Percentiles rank a stretch among this genome's conserved stretches.
Conservation (phyloP, 1,140 invertebrate genomes). For the Bradysia coprophila region DNA sequence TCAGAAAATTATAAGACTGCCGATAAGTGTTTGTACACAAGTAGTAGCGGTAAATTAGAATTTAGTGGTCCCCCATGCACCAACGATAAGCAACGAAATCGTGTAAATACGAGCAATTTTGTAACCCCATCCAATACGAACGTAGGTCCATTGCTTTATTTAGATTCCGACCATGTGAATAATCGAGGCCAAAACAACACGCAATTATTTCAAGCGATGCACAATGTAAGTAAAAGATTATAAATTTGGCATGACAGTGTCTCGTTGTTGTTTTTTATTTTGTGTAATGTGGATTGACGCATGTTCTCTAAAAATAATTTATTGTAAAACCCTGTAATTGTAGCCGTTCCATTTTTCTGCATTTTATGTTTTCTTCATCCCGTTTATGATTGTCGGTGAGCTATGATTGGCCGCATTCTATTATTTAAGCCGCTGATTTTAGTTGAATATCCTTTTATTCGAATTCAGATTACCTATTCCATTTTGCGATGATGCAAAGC, state of each 20-base stretch:
- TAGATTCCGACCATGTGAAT: not conserved
- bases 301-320: no score
- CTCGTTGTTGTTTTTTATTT: no score
- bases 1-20: constrained; percentile 7
- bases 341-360: no score
- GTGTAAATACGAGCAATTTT: constrained; percentile 5
- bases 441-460: no score
- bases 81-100: constrained; percentile 6
- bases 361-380: no score
- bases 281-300: no score
- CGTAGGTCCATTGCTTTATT: constrained; percentile 1
- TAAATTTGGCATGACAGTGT: not conserved
- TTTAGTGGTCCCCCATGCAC: constrained; percentile 13
- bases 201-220: not conserved
- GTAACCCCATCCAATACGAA: not conserved
- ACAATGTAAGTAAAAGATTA: constrained; percentile 1
- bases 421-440: no score
- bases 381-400: no score
- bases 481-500: no score
- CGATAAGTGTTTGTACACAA: constrained; percentile 4
- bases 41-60: constrained; percentile 16
- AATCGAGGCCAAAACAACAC: not conserved
- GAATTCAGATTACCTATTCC: no score
- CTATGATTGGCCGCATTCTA: no score
- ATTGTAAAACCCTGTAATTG: no score